Conservation (phyloP, 2,797 vertebrate genomes). For the Falco novaeseelandiae region DNA sequence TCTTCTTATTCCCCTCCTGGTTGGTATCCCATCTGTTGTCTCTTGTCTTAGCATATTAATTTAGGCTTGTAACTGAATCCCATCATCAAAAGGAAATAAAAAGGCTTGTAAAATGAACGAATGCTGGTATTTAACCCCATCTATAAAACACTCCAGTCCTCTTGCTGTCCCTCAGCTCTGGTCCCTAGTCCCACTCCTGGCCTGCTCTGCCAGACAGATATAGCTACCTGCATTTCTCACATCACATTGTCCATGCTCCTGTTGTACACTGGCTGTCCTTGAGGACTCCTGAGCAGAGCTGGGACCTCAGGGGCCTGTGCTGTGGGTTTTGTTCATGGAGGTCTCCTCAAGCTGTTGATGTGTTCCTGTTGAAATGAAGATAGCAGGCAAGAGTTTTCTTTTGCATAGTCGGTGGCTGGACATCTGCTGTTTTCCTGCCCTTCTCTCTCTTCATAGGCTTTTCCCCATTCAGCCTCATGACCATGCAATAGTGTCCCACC, state of each 20-base stretch:
- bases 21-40: conserved; percentile 3
- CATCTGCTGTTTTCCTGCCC: not conserved
- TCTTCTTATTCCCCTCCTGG: not conserved
- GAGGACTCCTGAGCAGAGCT: not conserved
- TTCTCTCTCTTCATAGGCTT: not conserved
- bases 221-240: not conserved
- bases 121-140: not conserved
- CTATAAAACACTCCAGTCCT: not conserved
- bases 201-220: not conserved
- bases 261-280: not conserved
- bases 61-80: conserved; percentile 7
- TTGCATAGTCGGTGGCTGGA: not conserved
- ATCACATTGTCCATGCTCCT: not conserved
- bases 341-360: fast-evolving
- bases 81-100: not conserved
- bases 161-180: not conserved
- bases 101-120: not conserved
- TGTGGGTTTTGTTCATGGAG: not conserved
- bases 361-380: not conserved
- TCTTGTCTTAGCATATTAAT: conserved; percentile 20
- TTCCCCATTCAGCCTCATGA: not conserved
- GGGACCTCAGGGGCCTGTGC: not conserved
- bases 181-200: not conserved
- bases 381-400: not conserved
- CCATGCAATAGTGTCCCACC: not conserved